Evolutionary conservation across 2,888 invertebrate species (phyloP).

Genomic region (Palloptera scutellata): DNA sequence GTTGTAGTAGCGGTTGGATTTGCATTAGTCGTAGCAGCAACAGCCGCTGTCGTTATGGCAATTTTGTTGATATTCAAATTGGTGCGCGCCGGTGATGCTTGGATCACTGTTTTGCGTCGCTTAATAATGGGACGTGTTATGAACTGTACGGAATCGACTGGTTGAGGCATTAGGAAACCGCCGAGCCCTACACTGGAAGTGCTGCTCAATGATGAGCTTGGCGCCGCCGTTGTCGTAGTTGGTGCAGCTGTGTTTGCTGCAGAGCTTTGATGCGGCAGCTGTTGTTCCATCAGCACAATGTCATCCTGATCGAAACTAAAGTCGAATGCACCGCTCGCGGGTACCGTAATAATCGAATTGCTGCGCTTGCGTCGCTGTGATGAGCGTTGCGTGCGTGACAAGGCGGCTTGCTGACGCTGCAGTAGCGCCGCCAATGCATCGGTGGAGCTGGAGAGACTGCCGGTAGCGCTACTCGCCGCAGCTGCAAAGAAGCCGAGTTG

Average conservation of each 20-base stretch:
- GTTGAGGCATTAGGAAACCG: conserved; percentile 34
- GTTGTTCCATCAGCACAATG: conserved; percentile 54
- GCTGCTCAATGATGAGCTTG: conserved; percentile 6
- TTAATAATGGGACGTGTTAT: conserved; percentile 54
- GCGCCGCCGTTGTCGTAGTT: not conserved
- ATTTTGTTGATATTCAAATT: conserved; percentile 19
- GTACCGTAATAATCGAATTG: conserved; percentile 38
- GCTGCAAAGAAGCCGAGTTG: conserved; percentile 36
- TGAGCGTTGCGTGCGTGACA: conserved; percentile 35
- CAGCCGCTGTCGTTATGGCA: conserved; percentile 18
- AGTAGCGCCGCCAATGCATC: conserved; percentile 54
- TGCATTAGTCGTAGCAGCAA: conserved; percentile 4
- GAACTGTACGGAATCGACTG: conserved; percentile 29
- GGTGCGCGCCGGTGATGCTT: conserved; percentile 36
- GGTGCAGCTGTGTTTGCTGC: conserved; percentile 18
- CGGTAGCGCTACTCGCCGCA: conserved; percentile 35
- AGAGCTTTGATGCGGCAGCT: conserved; percentile 14
- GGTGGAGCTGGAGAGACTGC: conserved; percentile 40
- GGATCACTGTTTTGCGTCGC: conserved; percentile 50
- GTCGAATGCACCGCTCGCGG: conserved; percentile 42
- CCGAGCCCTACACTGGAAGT: not conserved
- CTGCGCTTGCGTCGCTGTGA: conserved; percentile 41
- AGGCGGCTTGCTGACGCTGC: conserved; percentile 50
- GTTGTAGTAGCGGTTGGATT: not conserved
- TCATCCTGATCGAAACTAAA: conserved; percentile 50